Conservation (phyloP, 53 echinoderm and acorn worm species). For the Arbacia lixula region DNA sequence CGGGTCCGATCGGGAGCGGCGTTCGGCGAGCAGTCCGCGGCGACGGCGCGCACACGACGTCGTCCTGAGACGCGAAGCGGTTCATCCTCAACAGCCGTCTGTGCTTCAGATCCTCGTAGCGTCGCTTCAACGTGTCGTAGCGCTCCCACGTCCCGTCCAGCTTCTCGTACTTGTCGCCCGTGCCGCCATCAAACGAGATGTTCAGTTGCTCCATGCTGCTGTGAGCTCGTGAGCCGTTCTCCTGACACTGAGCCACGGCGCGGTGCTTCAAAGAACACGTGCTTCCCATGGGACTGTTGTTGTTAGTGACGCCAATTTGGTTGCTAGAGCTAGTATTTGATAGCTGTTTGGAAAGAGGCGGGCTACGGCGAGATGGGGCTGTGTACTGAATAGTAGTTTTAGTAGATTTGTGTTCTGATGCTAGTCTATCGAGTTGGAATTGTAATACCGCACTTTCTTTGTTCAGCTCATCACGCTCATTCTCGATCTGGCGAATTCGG, state of each 20-base stretch:
- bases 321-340: conserved; percentile 27
- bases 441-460: conserved; percentile 85
- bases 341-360: conserved; percentile 52
- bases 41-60: conserved; percentile 3
- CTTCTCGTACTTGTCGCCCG: conserved; percentile 43
- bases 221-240: conserved; percentile 45
- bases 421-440: conserved; percentile 84
- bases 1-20: conserved; percentile 48
- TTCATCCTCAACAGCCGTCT: conserved; percentile 61
- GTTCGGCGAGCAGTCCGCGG: conserved; percentile 17
- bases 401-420: conserved; percentile 72
- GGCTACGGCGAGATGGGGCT: conserved; percentile 54
- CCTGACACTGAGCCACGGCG: conserved; percentile 52
- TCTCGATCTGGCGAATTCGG: conserved; percentile 75
- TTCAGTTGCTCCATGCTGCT: conserved; percentile 77
- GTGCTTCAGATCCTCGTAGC: conserved; percentile 85
- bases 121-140: conserved; percentile 82
- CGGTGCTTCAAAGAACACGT: conserved; percentile 22
- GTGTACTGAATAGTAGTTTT: conserved; percentile 61
- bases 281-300: conserved; percentile 4
- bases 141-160: conserved; percentile 83
- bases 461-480: conserved; percentile 69
- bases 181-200: conserved; percentile 52
- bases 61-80: conserved; percentile 47
- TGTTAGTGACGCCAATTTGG: neutral